Base-by-base conservation (phyloP, 2,797 vertebrate genomes). In the Strix occidentalis region DNA sequence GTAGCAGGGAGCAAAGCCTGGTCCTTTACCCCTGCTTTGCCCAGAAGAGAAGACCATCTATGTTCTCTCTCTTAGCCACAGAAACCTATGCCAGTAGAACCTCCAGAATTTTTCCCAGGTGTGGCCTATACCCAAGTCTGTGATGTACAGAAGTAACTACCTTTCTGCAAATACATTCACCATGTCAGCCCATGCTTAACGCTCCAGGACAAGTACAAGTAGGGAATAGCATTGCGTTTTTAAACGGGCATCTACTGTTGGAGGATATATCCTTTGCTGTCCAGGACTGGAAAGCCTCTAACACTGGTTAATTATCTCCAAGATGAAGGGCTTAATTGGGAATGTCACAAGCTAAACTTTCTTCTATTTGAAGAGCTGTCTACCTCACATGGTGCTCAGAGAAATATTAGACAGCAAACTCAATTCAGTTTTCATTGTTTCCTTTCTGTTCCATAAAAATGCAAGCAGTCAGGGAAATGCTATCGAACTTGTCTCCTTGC, bases 181-280 rank as follows among this genome's bases (percentile, higher is more conserved):
- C 10, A 3, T 8, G 21, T 71, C 53, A 94, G 53, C 39, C 35
- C n/a, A 19, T 56, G 28, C 28, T 68, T 68, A 79, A 39, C 20
- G 21, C 70, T 81, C 43, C 70, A 89, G 35, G 33, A 41, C 17
- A 90, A 71, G 39, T 14, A 41, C 33, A 86, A 84, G 50, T 21
- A 80, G 23, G 41, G 45, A 87, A 93, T 80, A 87, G 2, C 37
- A 33, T 24, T 87, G 48, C n/a, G 51, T 85, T 92, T 93, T 89
- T 48, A 89, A 91, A 64, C 5, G 31, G 71, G 28, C 13, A 1
- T 78, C 54, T 69, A 35, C 26, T 75, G 93, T 82, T 94, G 82
- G 90, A 95, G 93, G 86, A 94, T 95, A 81, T 93, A 96, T 97
- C 93, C 93, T 97, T 97, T 96, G 91, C 92, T 97, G 93, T 96